These are phyloP conservation scores for Drosophila testacea DNA, from an alignment of 2,888 invertebrate species.

Conservation along the genomic window DNA sequence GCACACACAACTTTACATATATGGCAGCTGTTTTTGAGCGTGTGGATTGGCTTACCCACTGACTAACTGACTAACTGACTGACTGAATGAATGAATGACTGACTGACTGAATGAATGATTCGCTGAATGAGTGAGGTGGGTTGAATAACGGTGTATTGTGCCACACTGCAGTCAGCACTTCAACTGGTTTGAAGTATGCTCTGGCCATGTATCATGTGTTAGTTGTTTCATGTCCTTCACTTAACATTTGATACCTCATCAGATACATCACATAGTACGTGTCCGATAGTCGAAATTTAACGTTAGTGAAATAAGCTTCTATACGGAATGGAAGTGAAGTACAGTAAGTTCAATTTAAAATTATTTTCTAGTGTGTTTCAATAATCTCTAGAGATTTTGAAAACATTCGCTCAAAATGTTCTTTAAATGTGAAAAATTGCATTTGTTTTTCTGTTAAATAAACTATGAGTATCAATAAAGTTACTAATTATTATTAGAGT, in stretches of 20 bases:
- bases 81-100: slow-evolving; percentile 2
- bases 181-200: slow-evolving; percentile 13
- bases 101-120: slow-evolving; percentile 3
- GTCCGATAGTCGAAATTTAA: background rate
- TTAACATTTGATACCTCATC: slow-evolving; percentile 4
- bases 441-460: no score
- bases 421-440: no score
- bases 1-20: slow-evolving; percentile 33
- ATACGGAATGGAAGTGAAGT: background rate
- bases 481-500: no score
- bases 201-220: slow-evolving; percentile 19
- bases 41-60: slow-evolving; percentile 6
- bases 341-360: no score
- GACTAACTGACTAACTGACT: slow-evolving; percentile 3
- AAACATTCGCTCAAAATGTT: no score
- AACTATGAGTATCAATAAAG: no score
- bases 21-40: slow-evolving; percentile 31
- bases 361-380: no score
- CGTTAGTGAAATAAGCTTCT: background rate
- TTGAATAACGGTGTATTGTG: slow-evolving; percentile 11
- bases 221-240: slow-evolving; percentile 8
- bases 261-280: slow-evolving; percentile 8
- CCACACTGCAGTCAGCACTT: slow-evolving; percentile 19
- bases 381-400: no score
- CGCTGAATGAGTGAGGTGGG: slow-evolving; percentile 23